A percentile compares a stretch with the other conserved stretches of the same genome.
Evolutionary conservation across 2,113 vertebrate species (phyloP).

Genomic region (Dolichotis patagonum): DNA sequence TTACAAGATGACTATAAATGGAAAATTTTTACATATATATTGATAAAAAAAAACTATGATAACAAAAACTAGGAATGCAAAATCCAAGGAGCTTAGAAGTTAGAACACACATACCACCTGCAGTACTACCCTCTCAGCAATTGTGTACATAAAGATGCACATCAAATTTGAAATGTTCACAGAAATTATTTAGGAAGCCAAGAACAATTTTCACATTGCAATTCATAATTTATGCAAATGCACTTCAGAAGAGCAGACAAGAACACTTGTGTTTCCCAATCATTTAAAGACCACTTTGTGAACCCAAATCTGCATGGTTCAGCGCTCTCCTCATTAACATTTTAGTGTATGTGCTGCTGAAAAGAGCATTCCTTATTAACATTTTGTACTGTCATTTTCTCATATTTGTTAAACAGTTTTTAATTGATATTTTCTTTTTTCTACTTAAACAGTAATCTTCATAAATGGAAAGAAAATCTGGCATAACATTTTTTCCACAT

Average conservation of each 20-base stretch:
- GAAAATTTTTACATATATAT: constrained; percentile 31
- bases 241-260: constrained; percentile 38
- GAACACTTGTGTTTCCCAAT: constrained; percentile 55
- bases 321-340: constrained; percentile 32
- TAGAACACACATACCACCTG: constrained; percentile 24
- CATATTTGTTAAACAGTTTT: constrained; percentile 56
- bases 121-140: constrained; percentile 39
- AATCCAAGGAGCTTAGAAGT: not conserved
- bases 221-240: constrained; percentile 37
- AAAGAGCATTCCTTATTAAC: constrained; percentile 3
- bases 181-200: constrained; percentile 49
- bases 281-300: constrained; percentile 39
- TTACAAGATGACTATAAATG: constrained; percentile 54
- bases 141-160: constrained; percentile 43
- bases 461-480: constrained; percentile 53
- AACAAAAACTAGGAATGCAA: constrained; percentile 40
- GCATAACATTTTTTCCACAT: not conserved
- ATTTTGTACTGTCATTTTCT: constrained; percentile 20
- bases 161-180: constrained; percentile 55
- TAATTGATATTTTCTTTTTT: constrained; percentile 56
- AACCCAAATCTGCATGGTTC: constrained; percentile 3
- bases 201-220: constrained; percentile 33
- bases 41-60: constrained; percentile 43
- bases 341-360: not conserved
- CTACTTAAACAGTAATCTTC: constrained; percentile 42